Conservation (phyloP, 2,888 invertebrate species). For the Coelopa pilipes region DNA sequence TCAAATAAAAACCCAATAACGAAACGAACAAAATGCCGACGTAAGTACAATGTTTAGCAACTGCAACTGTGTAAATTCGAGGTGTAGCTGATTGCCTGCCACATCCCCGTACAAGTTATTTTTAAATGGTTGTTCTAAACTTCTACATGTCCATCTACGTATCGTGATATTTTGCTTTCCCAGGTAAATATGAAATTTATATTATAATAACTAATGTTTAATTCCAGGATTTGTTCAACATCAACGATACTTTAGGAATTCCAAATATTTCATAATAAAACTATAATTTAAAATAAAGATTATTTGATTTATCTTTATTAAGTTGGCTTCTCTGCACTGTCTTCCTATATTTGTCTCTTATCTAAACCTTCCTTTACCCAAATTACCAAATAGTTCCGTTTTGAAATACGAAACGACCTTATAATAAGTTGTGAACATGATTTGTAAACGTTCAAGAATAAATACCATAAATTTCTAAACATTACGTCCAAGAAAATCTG, state of each 20-base stretch:
- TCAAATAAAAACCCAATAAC: neutral
- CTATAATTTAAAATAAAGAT: constrained; percentile 27
- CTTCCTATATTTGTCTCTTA: neutral
- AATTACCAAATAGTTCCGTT: neutral
- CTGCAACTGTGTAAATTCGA: neutral
- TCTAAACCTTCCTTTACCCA: constrained; percentile 4
- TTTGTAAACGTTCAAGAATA: constrained; percentile 2
- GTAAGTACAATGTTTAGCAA: neutral
- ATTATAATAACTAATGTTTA: constrained; percentile 37
- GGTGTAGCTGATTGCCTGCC: neutral
- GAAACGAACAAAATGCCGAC: neutral
- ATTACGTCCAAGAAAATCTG: constrained; percentile 25
- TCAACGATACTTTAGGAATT: neutral
- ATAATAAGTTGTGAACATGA: constrained; percentile 4
- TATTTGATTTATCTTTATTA: constrained; percentile 25
- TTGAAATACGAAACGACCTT: neutral
- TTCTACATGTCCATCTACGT: neutral
- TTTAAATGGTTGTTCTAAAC: neutral
- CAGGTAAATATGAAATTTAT: constrained; percentile 39
- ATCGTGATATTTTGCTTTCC: neutral
- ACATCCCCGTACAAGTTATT: neutral
- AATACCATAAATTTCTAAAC: constrained; percentile 5
- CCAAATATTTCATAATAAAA: constrained; percentile 11
- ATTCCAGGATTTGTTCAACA: constrained; percentile 31
- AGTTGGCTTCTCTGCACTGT: constrained; percentile 8